Conservation (phyloP, 2,113 vertebrate species). For the Dinomys branickii region DNA sequence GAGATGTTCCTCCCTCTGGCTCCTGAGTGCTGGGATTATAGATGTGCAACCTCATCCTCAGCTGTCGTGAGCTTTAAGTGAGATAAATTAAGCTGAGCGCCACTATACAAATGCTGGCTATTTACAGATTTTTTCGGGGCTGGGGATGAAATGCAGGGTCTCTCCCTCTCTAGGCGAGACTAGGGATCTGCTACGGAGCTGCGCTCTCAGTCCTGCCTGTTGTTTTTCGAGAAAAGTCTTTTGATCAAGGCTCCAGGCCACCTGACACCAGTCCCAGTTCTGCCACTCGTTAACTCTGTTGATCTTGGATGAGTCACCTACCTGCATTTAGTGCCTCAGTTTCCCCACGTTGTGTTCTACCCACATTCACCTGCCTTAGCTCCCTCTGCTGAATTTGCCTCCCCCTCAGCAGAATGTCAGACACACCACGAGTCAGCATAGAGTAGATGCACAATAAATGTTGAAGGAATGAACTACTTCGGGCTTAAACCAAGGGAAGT, state of each 20-base stretch:
- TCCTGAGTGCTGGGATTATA: neutral
- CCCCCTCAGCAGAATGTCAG: neutral
- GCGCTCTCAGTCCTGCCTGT: neutral
- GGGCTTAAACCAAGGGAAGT: neutral
- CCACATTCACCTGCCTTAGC: neutral
- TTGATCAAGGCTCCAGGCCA: neutral
- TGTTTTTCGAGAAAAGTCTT: neutral
- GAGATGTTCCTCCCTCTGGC: neutral
- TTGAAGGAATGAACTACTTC: neutral
- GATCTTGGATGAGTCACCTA: neutral
- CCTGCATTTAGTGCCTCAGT: neutral
- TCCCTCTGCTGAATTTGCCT: neutral
- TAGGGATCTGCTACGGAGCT: neutral
- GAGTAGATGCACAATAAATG: conserved; percentile 16
- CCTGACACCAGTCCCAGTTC: conserved; percentile 26
- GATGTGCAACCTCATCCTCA: neutral
- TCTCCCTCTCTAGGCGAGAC: neutral
- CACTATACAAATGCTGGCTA: conserved; percentile 16
- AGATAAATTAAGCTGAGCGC: neutral
- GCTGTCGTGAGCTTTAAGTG: conserved; percentile 33
- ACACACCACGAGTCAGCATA: neutral
- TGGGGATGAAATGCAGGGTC: neutral
- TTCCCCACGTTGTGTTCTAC: conserved; percentile 16
- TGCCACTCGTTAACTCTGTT: conserved; percentile 15
- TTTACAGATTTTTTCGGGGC: neutral